Evolutionary conservation across 2,797 vertebrate genomes (phyloP), one percentile per base, ranked within the genome.

Genomic region (Takifugu ocellatus): DNA sequence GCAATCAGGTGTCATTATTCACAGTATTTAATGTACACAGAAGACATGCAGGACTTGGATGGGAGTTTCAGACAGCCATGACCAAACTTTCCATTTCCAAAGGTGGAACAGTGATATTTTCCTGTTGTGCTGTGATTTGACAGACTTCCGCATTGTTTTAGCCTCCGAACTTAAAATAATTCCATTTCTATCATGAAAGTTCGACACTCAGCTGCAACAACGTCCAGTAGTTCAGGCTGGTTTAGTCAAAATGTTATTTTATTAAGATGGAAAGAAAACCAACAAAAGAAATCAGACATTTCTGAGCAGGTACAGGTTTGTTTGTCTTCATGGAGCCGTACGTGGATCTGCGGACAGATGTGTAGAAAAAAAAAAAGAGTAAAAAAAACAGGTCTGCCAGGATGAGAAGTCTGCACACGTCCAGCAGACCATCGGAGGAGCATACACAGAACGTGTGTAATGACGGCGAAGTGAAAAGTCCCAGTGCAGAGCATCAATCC

Each of bases 401-500:
- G 49, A 24, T 53, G 66, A 67, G 59, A 59, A 16, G 54, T 54
- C 60, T 29, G 54, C 43, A 62, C 62, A 24, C 24, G 54, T 48
- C 17, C 77, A 48, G 46, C 46, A 75, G 80, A 73, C 75, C 79
- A 25, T 58, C 81, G 6, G 33, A 66, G 53, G 66, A 69, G 36
- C 63, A 66, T 48, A 71, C 65, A 78, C 74, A 67, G 43, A 75
- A 45, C 21, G 16, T 10, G 16, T 54, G 64, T 59, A 51, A 63
- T 5, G 74, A 75, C 54, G 49, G 63, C 61, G 63, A 54, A 44
- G 62, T 63, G 65, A 53, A 21, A 59, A 83, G 78, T 82, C 72
- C 75, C 42, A 31, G 51, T 79, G 70, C 45, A 16, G 36, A 45
- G 49, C 57, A 51, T 97, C 89, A 97, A 90, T 99, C 96, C 59